Evolutionary conservation across 2,888 invertebrate genomes (phyloP).

Genomic region (Piscicola geometra): DNA sequence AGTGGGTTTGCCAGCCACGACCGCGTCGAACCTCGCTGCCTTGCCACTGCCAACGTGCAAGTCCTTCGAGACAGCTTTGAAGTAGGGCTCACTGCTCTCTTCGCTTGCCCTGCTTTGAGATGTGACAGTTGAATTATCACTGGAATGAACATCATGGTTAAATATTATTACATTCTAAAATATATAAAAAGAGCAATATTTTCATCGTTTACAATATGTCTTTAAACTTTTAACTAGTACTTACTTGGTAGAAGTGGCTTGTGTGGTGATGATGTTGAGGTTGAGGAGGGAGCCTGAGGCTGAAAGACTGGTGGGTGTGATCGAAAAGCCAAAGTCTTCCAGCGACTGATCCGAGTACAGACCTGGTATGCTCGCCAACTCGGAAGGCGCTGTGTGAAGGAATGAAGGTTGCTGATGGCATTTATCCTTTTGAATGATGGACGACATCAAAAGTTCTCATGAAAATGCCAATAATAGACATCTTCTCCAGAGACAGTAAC

Average conservation of each 20-base stretch:
- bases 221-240: not conserved
- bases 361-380: not conserved
- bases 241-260: not conserved
- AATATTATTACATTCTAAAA: too few species aligned
- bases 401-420: conserved; percentile 8
- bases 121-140: not conserved
- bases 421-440: not conserved
- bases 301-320: not conserved
- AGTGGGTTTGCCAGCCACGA: conserved; percentile 53
- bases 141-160: not conserved
- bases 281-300: not conserved
- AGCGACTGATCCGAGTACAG: conserved; percentile 12
- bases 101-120: conserved; percentile 55
- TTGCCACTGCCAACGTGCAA: conserved; percentile 59
- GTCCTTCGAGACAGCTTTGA: conserved; percentile 53
- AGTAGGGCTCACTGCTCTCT: conserved; percentile 51
- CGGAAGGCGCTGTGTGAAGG: not conserved
- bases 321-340: conserved; percentile 12
- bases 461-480: not conserved
- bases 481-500: not conserved
- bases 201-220: too few species aligned
- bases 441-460: not conserved
- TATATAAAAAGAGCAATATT: too few species aligned
- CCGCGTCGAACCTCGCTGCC: conserved; percentile 54
- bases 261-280: not conserved